Conservation (phyloP, 2,888 invertebrate genomes). For the Caenorhabditis sp. region DNA sequence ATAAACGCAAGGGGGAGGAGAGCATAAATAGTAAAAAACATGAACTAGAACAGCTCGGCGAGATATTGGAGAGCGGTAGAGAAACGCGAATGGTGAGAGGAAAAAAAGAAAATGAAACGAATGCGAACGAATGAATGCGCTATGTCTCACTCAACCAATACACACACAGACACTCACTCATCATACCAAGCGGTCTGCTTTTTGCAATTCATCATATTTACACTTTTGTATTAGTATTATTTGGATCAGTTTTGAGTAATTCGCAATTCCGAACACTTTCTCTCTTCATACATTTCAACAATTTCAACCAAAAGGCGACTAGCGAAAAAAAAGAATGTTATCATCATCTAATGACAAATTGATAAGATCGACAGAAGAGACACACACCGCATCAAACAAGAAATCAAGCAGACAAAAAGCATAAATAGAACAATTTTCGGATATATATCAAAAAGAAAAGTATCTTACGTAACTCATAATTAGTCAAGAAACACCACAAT, state of each 20-base stretch:
- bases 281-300: no score
- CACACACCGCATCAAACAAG: neutral
- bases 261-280: neutral
- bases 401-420: neutral
- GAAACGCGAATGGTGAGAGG: constrained; percentile 2
- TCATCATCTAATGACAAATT: neutral
- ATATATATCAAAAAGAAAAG: no score
- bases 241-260: neutral
- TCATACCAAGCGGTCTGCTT: constrained; percentile 1
- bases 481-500: neutral
- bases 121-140: constrained; percentile 33
- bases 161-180: neutral
- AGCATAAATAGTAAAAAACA: constrained; percentile 38
- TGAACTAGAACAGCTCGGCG: constrained; percentile 39
- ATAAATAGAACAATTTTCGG: neutral
- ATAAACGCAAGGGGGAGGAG: constrained; percentile 15
- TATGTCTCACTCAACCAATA: neutral
- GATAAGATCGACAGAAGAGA: neutral
- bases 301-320: neutral
- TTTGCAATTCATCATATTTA: constrained; percentile 1
- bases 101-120: constrained; percentile 17
- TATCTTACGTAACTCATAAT: no score
- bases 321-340: neutral
- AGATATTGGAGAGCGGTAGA: constrained; percentile 7
- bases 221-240: neutral